Percentiles rank a stretch among this genome's conserved stretches.
Evolutionary conservation across 2,113 vertebrate genomes (phyloP).

Genomic region (Emydura subglobosa): DNA sequence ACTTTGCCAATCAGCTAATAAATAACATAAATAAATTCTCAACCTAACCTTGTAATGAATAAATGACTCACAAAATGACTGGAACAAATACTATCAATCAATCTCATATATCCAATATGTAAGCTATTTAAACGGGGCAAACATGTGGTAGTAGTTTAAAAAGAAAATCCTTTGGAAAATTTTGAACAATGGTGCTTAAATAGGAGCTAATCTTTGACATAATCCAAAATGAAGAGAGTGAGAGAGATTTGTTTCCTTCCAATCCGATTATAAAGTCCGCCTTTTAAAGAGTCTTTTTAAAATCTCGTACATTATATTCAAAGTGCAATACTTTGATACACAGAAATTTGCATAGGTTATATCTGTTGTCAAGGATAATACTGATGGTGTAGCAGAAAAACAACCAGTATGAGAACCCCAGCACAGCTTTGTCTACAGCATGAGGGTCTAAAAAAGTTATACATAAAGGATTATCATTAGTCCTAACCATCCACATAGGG

Average conservation of each 20-base stretch:
- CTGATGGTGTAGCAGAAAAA: neutral
- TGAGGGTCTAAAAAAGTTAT: neutral
- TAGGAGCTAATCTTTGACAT: conserved; percentile 77
- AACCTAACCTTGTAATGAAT: conserved; percentile 59
- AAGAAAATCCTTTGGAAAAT: conserved; percentile 75
- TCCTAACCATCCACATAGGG: neutral
- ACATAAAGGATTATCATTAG: neutral
- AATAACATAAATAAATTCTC: conserved; percentile 41
- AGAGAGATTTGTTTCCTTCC: conserved; percentile 71
- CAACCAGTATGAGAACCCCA: neutral
- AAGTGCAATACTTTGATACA: neutral
- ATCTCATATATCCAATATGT: conserved; percentile 55
- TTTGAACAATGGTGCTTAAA: conserved; percentile 30
- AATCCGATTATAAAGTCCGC: conserved; percentile 16
- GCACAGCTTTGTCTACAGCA: neutral
- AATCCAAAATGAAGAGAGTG: conserved; percentile 73
- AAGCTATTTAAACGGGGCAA: conserved; percentile 64
- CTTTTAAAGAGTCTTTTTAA: conserved; percentile 43
- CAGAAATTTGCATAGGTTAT: neutral
- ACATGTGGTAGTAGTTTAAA: conserved; percentile 79
- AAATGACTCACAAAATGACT: conserved; percentile 70
- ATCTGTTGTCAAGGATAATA: neutral
- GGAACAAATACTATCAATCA: conserved; percentile 74
- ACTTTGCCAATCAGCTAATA: conserved; percentile 65
- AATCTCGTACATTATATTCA: neutral